Conservation (phyloP, 2,113 vertebrate species). For the Nicator chloris region DNA sequence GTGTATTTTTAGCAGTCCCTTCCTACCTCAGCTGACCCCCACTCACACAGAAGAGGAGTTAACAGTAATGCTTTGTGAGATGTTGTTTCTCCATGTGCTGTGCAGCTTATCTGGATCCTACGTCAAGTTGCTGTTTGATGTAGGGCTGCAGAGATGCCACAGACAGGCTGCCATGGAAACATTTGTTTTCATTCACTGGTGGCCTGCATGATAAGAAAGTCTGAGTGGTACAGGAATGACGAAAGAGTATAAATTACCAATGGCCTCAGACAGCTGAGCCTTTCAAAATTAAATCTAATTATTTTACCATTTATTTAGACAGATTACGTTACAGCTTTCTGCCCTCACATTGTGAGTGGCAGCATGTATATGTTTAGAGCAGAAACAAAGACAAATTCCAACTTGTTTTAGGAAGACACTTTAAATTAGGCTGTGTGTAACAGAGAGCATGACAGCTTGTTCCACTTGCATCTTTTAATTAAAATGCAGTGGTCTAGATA, state of each 20-base stretch:
- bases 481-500: not conserved
- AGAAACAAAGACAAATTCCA: not conserved
- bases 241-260: not conserved
- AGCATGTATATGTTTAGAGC: not conserved
- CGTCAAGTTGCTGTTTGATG: not conserved
- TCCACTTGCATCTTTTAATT: slow-evolving; percentile 4
- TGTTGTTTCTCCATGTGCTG: not conserved
- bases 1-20: not conserved
- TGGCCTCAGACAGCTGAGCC: not conserved
- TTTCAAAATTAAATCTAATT: slow-evolving; percentile 32
- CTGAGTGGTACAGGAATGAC: not conserved
- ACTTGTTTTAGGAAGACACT: not conserved
- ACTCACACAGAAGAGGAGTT: not conserved
- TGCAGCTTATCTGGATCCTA: not conserved
- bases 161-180: slow-evolving; percentile 13
- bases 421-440: not conserved
- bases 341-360: not conserved
- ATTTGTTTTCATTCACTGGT: slow-evolving; percentile 23
- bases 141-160: not conserved
- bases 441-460: not conserved
- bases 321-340: not conserved
- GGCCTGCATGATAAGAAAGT: not conserved
- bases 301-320: slow-evolving; percentile 8
- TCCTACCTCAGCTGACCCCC: not conserved
- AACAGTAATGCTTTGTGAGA: not conserved